Percentiles rank a stretch among this genome's conserved stretches.
Conservation (phyloP, 2,888 invertebrate genomes). For the Scaptomyza cyrtandrae region DNA sequence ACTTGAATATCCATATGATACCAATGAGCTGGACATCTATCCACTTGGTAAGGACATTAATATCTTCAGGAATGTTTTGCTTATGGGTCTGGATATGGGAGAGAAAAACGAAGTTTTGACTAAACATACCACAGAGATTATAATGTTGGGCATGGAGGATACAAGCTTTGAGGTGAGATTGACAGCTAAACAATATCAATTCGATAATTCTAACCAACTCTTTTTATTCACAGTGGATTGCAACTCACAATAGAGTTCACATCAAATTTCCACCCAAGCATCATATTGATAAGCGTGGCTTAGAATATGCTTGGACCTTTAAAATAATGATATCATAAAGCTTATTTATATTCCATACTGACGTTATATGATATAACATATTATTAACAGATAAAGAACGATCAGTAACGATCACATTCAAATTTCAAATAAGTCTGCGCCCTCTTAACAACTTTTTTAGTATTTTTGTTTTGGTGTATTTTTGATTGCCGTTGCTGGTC, state of each 20-base stretch:
- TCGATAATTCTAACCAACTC: slow-evolving; percentile 23
- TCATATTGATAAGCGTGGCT: slow-evolving; percentile 79
- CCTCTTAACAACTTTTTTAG: neutral
- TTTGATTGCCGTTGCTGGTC: neutral
- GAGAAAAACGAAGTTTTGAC: slow-evolving; percentile 34
- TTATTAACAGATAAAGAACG: neutral
- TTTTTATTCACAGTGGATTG: slow-evolving; percentile 75
- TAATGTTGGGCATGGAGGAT: slow-evolving; percentile 85
- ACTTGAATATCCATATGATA: slow-evolving; percentile 89
- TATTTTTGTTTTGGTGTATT: slow-evolving; percentile 10
- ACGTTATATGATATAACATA: too few relatives aligned
- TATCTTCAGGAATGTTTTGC: slow-evolving; percentile 44
- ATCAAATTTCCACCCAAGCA: slow-evolving; percentile 82
- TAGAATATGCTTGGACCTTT: slow-evolving; percentile 83
- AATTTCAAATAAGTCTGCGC: neutral
- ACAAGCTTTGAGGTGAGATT: slow-evolving; percentile 67
- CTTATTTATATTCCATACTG: neutral
- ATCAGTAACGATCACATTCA: too few relatives aligned
- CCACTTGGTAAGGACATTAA: slow-evolving; percentile 77
- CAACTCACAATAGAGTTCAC: slow-evolving; percentile 64
- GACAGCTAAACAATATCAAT: rapidly evolving
- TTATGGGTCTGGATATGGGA: slow-evolving; percentile 66
- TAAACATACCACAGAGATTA: slow-evolving; percentile 59
- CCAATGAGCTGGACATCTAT: slow-evolving; percentile 85
- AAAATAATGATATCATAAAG: slow-evolving; percentile 72